Evolutionary conservation across 2,888 invertebrate genomes (phyloP).

Genomic region (Ormyrus nitidulus): DNA sequence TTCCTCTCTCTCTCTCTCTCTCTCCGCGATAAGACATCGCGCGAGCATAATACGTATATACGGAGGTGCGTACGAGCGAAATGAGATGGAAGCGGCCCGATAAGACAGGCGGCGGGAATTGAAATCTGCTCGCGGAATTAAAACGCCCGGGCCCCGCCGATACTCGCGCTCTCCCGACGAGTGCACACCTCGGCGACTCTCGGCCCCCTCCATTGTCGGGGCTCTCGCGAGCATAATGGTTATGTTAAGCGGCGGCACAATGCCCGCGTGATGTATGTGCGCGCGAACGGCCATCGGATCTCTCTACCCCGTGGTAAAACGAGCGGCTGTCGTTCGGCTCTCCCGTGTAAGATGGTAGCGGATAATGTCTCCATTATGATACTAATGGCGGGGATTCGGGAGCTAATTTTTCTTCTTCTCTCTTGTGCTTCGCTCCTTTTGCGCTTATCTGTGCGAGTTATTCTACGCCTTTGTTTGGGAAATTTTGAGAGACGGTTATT

Average conservation of each 20-base stretch:
- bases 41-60: background rate
- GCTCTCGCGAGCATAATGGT: too few species aligned
- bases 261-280: too few species aligned
- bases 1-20: background rate
- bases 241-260: too few species aligned
- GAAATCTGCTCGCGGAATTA: constrained; percentile 26
- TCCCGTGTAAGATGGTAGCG: background rate
- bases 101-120: constrained; percentile 19
- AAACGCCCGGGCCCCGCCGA: background rate
- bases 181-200: background rate
- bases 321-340: background rate
- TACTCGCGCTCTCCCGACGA: background rate
- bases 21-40: background rate
- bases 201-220: background rate
- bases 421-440: too few species aligned
- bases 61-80: constrained; percentile 6
- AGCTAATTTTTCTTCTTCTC: constrained; percentile 1
- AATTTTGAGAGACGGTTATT: too few species aligned
- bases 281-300: too few species aligned
- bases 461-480: too few species aligned
- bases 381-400: constrained; percentile 1
- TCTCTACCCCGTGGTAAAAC: too few species aligned
- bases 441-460: too few species aligned
- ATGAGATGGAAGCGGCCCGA: constrained; percentile 35
- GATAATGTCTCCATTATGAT: constrained; percentile 20